Evolutionary conservation across 2,888 invertebrate genomes (phyloP).

Genomic region (Nomada lathburiana): DNA sequence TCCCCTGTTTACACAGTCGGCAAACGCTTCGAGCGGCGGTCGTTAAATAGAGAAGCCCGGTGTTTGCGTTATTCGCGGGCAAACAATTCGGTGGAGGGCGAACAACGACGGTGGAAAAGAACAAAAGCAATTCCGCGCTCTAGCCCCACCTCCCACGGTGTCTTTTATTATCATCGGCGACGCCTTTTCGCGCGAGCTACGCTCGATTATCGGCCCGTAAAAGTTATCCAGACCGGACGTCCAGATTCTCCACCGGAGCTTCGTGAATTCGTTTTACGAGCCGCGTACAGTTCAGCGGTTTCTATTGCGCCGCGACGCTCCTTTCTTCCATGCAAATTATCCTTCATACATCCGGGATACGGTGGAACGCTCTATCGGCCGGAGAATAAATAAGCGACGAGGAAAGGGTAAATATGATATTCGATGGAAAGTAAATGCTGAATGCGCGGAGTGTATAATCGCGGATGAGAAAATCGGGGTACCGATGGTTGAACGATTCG

Average conservation of each 20-base stretch:
- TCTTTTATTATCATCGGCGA: conserved; percentile 41
- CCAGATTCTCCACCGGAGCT: not conserved
- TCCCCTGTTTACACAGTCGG: not conserved
- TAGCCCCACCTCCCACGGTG: not conserved
- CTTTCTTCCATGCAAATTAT: not conserved
- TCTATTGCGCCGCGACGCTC: not conserved
- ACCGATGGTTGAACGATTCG: too few species aligned
- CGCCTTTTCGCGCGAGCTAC: not conserved
- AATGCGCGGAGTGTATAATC: too few species aligned
- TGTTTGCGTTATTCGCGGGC: conserved; percentile 36
- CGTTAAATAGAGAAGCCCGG: conserved; percentile 40
- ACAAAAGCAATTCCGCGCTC: conserved; percentile 41
- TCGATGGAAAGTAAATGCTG: too few species aligned
- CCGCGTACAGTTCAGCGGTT: not conserved
- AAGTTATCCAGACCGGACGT: not conserved
- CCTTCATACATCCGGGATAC: not conserved
- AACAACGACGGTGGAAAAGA: conserved; percentile 32
- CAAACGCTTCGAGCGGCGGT: not conserved
- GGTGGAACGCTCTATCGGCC: too few species aligned
- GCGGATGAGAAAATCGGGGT: too few species aligned
- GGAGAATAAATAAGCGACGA: too few species aligned
- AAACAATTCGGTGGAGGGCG: conserved; percentile 38
- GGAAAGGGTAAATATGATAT: too few species aligned
- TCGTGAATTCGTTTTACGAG: conserved; percentile 1
- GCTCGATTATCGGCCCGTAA: conserved; percentile 44